Percentiles rank a stretch among this genome's conserved stretches.
Conservation (phyloP, 2,797 vertebrate species). For the Cottoperca gobio region DNA sequence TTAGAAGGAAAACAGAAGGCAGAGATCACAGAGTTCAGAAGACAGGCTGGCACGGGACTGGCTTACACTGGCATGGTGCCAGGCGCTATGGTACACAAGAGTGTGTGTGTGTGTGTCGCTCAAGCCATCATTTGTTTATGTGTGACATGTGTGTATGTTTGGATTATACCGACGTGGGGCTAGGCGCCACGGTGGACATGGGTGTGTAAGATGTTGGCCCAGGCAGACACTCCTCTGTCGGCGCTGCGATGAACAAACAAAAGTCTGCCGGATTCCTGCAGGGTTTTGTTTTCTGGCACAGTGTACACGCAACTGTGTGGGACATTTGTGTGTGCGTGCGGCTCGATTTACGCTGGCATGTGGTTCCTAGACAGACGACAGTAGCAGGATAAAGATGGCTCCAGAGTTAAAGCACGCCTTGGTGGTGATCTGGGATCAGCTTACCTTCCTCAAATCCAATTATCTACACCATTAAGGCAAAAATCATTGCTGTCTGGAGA, state of each 20-base stretch:
- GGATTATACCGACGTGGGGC: constrained; percentile 62
- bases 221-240: constrained; percentile 71
- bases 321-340: constrained; percentile 14
- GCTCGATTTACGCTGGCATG: constrained; percentile 58
- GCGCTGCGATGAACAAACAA: constrained; percentile 71
- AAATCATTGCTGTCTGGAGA: constrained; percentile 34
- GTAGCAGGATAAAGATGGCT: constrained; percentile 76
- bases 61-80: constrained; percentile 67
- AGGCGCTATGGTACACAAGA: constrained; percentile 44
- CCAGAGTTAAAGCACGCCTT: constrained; percentile 71
- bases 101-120: constrained; percentile 25
- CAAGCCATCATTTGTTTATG: constrained; percentile 59
- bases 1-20: constrained; percentile 70
- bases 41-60: constrained; percentile 61
- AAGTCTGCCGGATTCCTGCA: constrained; percentile 70
- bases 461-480: constrained; percentile 70
- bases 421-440: constrained; percentile 70
- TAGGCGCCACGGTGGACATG: constrained; percentile 68
- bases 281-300: constrained; percentile 63
- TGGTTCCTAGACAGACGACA: constrained; percentile 68
- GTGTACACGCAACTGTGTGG: constrained; percentile 33
- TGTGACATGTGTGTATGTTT: constrained; percentile 62
- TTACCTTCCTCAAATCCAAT: constrained; percentile 73
- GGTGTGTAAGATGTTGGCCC: constrained; percentile 67
- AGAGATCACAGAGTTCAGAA: constrained; percentile 68